These are phyloP conservation scores for Ochropacha duplaris DNA, from an alignment of 2,888 invertebrate species.

Conservation along the genomic window DNA sequence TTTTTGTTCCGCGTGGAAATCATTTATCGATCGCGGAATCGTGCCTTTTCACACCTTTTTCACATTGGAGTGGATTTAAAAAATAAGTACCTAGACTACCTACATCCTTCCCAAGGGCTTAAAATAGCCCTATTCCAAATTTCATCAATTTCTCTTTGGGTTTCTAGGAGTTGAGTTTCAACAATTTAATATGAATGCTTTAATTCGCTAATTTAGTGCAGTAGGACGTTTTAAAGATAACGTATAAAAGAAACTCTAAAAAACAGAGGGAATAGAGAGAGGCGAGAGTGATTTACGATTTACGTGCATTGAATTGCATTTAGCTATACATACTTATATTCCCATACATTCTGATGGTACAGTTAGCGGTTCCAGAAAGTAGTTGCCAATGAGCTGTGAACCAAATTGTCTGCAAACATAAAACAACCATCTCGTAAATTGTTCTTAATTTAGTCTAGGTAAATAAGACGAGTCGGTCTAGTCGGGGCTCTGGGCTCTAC, in stretches of 20 bases:
- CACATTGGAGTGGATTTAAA: no score
- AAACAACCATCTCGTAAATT: constrained; percentile 71
- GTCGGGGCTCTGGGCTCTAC: constrained; percentile 28
- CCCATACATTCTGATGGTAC: constrained; percentile 42
- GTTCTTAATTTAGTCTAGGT: constrained; percentile 70
- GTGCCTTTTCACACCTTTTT: no score
- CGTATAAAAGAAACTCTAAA: neutral
- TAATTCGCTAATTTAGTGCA: no score
- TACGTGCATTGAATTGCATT: constrained; percentile 17
- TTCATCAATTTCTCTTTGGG: no score
- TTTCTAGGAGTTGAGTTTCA: no score
- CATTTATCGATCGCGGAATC: no score
- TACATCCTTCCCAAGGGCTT: no score
- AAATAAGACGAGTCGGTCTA: constrained; percentile 46
- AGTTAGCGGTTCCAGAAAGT: constrained; percentile 45
- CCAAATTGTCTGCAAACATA: constrained; percentile 72
- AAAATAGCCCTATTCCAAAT: no score
- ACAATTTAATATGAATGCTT: no score
- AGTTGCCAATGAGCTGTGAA: constrained; percentile 61
- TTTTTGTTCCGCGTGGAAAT: no score
- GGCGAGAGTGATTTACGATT: constrained; percentile 3
- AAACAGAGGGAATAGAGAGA: neutral
- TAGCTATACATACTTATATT: constrained; percentile 46
- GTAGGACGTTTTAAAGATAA: no score
- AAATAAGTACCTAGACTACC: no score